phyloP scores from a whole-genome alignment of 2,113 vertebrate genomes.

The Sturnira hondurensis region DNA sequence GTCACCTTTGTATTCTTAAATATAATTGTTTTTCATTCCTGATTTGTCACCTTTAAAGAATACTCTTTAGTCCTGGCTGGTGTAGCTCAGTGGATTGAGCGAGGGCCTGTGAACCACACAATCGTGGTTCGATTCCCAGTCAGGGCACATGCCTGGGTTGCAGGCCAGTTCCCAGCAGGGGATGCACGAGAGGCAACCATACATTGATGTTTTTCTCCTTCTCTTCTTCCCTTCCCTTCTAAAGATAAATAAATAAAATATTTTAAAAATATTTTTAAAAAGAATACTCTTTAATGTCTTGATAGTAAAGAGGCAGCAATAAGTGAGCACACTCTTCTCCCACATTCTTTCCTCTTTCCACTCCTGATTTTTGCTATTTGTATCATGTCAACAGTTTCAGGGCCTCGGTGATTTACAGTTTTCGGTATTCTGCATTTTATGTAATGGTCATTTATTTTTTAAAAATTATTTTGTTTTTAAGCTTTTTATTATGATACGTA shows the following conservation, averaged over 20 bases:
- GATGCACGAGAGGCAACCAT: no score
- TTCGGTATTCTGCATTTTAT: neutral
- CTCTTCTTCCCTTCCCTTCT: no score
- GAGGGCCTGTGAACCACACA: no score
- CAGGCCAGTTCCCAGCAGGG: no score
- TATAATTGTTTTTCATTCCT: neutral
- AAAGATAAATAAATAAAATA: no score
- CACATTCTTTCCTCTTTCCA: neutral
- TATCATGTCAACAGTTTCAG: neutral
- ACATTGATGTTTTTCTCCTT: no score
- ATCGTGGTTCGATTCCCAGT: no score
- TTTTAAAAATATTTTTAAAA: no score
- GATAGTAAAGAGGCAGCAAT: neutral
- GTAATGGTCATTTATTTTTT: neutral
- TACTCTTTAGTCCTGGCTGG: no score
- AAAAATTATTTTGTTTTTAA: neutral
- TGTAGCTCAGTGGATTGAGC: no score
- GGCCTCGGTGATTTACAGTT: neutral
- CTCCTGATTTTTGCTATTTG: neutral
- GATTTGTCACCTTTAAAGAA: neutral
- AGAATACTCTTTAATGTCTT: neutral
- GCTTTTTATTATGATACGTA: neutral
- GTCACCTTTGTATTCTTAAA: neutral
- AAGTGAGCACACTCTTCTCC: neutral
- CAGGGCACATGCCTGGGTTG: no score